Evolutionary conservation across 2,888 invertebrate genomes (phyloP).

Genomic region (Drosophila nr. medialis): DNA sequence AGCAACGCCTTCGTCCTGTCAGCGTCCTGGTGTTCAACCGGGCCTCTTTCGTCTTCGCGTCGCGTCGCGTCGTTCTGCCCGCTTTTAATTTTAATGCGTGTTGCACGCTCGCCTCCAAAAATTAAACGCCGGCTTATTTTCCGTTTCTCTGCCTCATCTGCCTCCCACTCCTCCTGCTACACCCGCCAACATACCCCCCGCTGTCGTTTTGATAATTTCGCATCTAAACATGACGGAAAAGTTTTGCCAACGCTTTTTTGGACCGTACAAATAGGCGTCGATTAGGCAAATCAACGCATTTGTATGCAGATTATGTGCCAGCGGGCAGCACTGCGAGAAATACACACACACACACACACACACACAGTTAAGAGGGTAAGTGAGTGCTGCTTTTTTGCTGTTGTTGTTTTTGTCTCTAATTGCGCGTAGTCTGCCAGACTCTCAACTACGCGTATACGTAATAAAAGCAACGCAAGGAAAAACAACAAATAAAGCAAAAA

Average conservation of each 20-base stretch:
- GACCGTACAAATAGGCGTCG: conserved; percentile 79
- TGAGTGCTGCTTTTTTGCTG: conserved; percentile 36
- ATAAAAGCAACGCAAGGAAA: conserved; percentile 40
- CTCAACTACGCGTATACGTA: conserved; percentile 63
- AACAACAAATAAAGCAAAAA: conserved; percentile 1
- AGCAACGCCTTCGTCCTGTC: conserved; percentile 38
- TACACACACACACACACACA: conserved; percentile 15
- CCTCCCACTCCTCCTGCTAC: neutral
- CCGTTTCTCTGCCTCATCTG: conserved; percentile 36
- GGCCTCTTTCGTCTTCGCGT: conserved; percentile 7
- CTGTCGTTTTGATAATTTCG: conserved; percentile 59
- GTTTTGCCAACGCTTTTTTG: conserved; percentile 55
- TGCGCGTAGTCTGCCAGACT: conserved; percentile 65
- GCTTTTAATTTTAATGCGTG: conserved; percentile 80
- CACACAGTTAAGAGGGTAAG: neutral
- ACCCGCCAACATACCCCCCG: neutral
- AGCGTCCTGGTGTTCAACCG: conserved; percentile 20
- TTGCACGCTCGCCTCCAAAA: conserved; percentile 75
- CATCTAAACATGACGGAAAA: conserved; percentile 63
- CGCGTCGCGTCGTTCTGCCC: conserved; percentile 43
- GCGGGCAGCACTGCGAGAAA: conserved; percentile 49
- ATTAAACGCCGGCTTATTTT: conserved; percentile 78
- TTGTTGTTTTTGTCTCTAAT: conserved; percentile 66
- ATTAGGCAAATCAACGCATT: conserved; percentile 81
- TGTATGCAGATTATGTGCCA: conserved; percentile 81